Evolutionary conservation across 2,888 invertebrate genomes (phyloP), one percentile per base, ranked within the genome.

Genomic region (Xestia ashworthii): DNA sequence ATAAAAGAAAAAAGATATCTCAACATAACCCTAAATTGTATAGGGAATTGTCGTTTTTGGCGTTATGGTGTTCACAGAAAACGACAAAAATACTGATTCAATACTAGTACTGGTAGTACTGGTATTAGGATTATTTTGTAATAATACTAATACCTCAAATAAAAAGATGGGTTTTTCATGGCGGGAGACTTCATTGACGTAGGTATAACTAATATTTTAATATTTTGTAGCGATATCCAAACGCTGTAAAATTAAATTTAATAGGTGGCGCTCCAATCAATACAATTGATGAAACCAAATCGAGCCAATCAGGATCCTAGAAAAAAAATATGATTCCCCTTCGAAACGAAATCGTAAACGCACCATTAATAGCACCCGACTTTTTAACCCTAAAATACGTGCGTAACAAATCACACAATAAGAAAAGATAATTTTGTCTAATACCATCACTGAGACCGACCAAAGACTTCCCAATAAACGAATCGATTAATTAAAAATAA

Each of bases 401-500:
- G 92, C 93, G 94, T 92, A 90, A 91, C 94, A 91, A 95, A 96
- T 96, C 92, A 91, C 85, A 94, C 94, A 94, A 94, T 94, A 88
- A 86, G 89, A 88, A 91, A 88, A 81, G 86, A 91, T 91, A 89
- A 91, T 93, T 93, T 89, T 87, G 82, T 89, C 91, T 92, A 93
- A 93, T 92, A 89, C 85, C 88, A 90, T 93, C 92, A 93, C 90
- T 92, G 87, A 90, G 80, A 90, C 94, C 95, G 94, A 92, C 93
- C 60, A 71, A 73, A 86, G 79, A 82, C 89, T 92, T 89, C 89
- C 86, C 91, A 88, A 92, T 93, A 93, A 94, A 91, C 91, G 92
- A 93, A 94, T 95, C 93, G 91, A 95, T 95, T 95, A 95, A 96
- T 95, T 95, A 95, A 95, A 86, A 93, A 93, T 91, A 90, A 85